A percentile compares a stretch with the other conserved stretches of the same genome.
Conservation (phyloP, 2,113 vertebrate species). For the human (Homo sapiens) region GRCh38 chr13:20080001-20080500, state of each 20-base stretch:
- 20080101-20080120: background rate
- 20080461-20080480: background rate
- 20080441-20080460: background rate
- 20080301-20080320: background rate
- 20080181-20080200: background rate
- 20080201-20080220: background rate
- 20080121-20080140: background rate
- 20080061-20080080: background rate
- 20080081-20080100: background rate
- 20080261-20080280: background rate
- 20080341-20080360: background rate
- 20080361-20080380: background rate
- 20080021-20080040: background rate
- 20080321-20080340: background rate
- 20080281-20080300: background rate
- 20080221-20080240: background rate
- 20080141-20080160: background rate
- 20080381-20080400: background rate
- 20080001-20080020: background rate
- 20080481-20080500: background rate
- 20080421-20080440: background rate
- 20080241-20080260: background rate
- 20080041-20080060: background rate
- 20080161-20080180: background rate
- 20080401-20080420: background rate